Evolutionary conservation across 2,888 invertebrate species (phyloP), one percentile per base, ranked within the genome.

Genomic region (Pelosia muscerda): DNA sequence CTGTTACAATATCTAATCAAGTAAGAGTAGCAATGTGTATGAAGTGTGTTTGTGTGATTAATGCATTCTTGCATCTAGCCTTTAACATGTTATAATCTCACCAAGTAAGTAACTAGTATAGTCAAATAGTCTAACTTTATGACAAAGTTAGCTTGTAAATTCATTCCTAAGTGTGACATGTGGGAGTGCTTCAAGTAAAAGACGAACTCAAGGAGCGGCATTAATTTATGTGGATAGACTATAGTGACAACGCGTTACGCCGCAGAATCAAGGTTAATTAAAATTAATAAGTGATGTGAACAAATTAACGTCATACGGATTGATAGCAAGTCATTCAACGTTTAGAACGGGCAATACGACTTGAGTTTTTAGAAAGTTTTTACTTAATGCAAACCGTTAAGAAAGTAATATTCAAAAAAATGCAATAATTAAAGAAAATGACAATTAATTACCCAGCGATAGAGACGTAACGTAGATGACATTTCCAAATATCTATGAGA

Each of bases 241-340:
- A 28, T 15, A 57, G 64, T 57, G 58, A 34, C 54, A 31, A 22
- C 54, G 23, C 63, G 25, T 26, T 61, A 42, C 3, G 61, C 49
- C 31, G 53, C 31, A 63, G 49, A 25, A 42, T 54, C 63, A 34
- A 31, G 62, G 34, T 34, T 54, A 63, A 63, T 63, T 63, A 31
- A 23, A 54, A 54, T 62, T 26, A 54, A 31, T 62, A 25, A 54
- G 34, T 54, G 31, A 54, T 22, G 19, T 63, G 22, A 31, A 31
- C 11, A 66, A 62, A 56, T 42, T 22, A 62, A 26, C 22, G 49
- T 25, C 28, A 22, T 3, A 38, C 28, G 22, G 63, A 62, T 68
- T 71, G 62, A 61, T 0, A 28, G 28, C 22, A 15, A 62, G n/a
- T 62, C 26, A 10, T 28, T 31, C 2, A 26, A 26, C n/a, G 10